Base-by-base conservation (phyloP, 2,797 vertebrate species). In the Monodelphis domestica region DNA sequence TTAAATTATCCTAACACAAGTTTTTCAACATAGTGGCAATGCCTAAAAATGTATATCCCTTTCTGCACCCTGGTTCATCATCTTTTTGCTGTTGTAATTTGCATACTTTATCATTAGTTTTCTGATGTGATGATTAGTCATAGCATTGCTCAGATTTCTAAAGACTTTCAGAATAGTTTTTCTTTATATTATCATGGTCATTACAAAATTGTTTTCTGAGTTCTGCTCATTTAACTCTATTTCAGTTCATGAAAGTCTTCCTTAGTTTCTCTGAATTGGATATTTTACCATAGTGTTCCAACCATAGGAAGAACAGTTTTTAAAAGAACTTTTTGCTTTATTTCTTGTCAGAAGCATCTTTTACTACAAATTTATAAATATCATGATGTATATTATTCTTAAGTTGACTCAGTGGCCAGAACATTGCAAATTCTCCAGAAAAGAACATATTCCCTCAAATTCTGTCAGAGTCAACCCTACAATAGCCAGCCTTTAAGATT, bases 331-430 rank as follows among this genome's bases (percentile, higher is more conserved):
- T 5, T 59, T 33, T n/a, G n/a, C 33, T n/a, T n/a, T 38, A 59
- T 59, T 59, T 70, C 63, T 70, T 15, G 7, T 70, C 15, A 38
- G 63, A 70, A 70, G 7, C 5, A 70, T 38, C n/a, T 70, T 70
- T 70, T 17, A 70, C 33, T 70, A 21, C 59, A 70, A 38, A 15
- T 6, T 33, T 63, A 30, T 63, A 28, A 63, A n/a, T n/a, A 63
- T 33, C 14, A 53, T 91, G 29, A 53, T 91, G 63, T 59, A 92
- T 57, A 92, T 24, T 56, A 90, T 55, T 45, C 12, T 54, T 93
- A 78, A 53, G 50, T 95, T 88, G 50, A 51, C 91, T 95, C 52
- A 88, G 59, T 53, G 94, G 91, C 14, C 1, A 70, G 28, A 38
- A 5, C 15, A 59, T 33, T 12, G 11, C 30, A 59, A 30, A 12